Conservation (phyloP, 2,888 invertebrate genomes). For the Synanthedon myopaeformis region DNA sequence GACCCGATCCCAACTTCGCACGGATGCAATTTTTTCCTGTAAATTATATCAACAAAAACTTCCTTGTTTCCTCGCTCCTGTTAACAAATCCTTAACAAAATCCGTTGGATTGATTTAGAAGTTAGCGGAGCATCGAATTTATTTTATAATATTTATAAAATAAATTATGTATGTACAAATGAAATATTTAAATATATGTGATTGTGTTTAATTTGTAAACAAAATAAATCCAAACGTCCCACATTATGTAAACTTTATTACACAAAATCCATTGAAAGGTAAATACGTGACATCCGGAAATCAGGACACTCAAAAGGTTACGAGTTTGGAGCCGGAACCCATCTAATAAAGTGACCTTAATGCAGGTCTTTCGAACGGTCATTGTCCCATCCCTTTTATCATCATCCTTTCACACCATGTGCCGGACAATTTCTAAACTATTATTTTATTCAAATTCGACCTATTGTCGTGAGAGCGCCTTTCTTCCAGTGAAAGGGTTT, state of each 20-base stretch:
- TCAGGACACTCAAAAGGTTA: background rate
- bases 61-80: too few species aligned
- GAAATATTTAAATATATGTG: too few species aligned
- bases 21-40: too few species aligned
- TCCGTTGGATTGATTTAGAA: too few species aligned
- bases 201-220: too few species aligned
- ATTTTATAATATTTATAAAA: too few species aligned
- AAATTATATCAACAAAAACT: too few species aligned
- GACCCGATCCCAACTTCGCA: too few species aligned
- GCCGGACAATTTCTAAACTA: slow-evolving; percentile 39
- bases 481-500: slow-evolving; percentile 21
- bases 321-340: background rate
- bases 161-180: too few species aligned
- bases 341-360: slow-evolving; percentile 34
- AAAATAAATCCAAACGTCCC: background rate
- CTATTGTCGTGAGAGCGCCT: slow-evolving; percentile 29
- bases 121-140: too few species aligned
- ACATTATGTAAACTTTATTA: background rate
- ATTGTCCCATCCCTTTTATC: slow-evolving; percentile 22
- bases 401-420: slow-evolving; percentile 24
- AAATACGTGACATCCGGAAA: background rate
- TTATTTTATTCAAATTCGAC: slow-evolving; percentile 56
- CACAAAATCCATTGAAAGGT: background rate
- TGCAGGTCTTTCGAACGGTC: slow-evolving; percentile 21
- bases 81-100: too few species aligned